Conservation (phyloP, 2,113 vertebrate genomes). For the Tonatia bakeri region DNA sequence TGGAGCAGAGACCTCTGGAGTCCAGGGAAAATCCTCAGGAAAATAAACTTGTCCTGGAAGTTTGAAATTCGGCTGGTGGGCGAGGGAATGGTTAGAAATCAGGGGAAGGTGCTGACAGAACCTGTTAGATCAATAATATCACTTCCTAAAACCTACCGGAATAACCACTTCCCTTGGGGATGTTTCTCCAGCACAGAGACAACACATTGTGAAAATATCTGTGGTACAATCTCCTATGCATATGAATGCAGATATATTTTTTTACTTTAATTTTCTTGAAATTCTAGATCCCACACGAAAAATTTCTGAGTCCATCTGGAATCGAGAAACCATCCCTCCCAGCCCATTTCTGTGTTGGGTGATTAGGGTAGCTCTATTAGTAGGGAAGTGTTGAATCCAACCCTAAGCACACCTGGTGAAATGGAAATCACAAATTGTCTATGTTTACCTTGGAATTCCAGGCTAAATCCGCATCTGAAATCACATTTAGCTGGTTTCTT, state of each 20-base stretch:
- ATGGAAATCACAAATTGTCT: background rate
- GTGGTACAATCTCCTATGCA: background rate
- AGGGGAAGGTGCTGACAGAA: fast-evolving
- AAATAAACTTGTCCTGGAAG: background rate
- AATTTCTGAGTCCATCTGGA: background rate
- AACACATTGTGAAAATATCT: background rate
- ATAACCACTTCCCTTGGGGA: background rate
- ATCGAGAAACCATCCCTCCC: background rate
- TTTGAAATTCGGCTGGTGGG: background rate
- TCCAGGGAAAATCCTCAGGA: background rate
- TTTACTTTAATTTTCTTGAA: background rate
- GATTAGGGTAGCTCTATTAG: background rate
- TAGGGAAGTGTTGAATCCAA: background rate
- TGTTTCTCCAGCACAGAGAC: background rate
- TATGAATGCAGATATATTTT: background rate
- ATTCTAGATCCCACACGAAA: background rate
- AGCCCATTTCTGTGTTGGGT: background rate
- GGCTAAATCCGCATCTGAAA: background rate
- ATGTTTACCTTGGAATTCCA: background rate
- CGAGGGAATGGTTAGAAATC: background rate
- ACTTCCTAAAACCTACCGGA: background rate
- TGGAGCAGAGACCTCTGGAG: background rate
- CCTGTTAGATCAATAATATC: background rate
- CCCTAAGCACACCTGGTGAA: background rate
- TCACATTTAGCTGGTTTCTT: background rate